Conservation (phyloP, 2,113 vertebrate species). For the Otocyon megalotis region DNA sequence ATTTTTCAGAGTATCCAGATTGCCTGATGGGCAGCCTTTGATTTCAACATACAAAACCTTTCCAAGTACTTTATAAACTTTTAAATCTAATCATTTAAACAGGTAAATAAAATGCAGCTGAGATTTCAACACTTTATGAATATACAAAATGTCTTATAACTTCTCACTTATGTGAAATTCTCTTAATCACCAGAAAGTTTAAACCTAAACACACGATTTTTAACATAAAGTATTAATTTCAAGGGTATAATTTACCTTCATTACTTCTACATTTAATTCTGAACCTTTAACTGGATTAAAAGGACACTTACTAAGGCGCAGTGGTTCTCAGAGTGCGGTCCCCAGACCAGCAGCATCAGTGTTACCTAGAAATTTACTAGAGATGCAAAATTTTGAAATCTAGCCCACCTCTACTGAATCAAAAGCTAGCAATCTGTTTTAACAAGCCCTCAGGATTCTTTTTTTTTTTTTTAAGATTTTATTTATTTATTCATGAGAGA, state of each 20-base stretch:
- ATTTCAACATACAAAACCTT: slow-evolving; percentile 26
- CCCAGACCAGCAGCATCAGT: neutral
- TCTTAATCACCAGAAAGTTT: slow-evolving; percentile 24
- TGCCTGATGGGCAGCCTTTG: neutral
- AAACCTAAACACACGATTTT: slow-evolving; percentile 23
- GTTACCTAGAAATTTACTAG: neutral
- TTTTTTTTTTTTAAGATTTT: no score
- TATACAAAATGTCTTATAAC: slow-evolving; percentile 9
- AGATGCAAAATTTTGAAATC: neutral
- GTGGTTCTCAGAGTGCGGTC: neutral
- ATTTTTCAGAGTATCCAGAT: neutral
- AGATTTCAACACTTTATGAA: slow-evolving; percentile 14
- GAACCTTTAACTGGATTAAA: neutral
- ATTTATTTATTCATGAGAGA: no score
- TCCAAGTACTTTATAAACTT: neutral
- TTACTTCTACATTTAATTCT: slow-evolving; percentile 38
- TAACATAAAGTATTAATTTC: neutral
- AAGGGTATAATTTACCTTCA: slow-evolving; percentile 14
- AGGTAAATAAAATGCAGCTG: neutral
- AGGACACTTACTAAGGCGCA: neutral
- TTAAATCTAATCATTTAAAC: slow-evolving; percentile 24
- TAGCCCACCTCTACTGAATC: neutral
- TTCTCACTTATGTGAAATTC: slow-evolving; percentile 23
- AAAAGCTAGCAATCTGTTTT: neutral
- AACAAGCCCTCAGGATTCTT: neutral